A percentile compares a stretch with the other conserved stretches of the same genome.
Evolutionary conservation across 1,140 invertebrate species (phyloP).

Genomic region (Brachionus angularis): DNA sequence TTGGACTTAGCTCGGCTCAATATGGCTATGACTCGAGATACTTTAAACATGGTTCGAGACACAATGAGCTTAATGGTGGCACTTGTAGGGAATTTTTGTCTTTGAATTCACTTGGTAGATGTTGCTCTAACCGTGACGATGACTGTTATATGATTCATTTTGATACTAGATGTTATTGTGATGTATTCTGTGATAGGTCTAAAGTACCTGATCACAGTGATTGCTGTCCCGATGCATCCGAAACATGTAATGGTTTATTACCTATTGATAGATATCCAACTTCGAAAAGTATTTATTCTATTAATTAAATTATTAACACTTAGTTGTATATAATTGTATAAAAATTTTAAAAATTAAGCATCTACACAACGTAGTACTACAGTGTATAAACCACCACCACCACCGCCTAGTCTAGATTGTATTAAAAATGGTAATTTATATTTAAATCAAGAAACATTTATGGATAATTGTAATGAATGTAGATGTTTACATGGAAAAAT

Average conservation of each 20-base stretch:
- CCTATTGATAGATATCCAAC: too few relatives aligned
- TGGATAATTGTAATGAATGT: conserved; percentile 35
- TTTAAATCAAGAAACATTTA: background rate
- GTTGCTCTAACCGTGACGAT: conserved; percentile 59
- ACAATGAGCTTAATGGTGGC: conserved; percentile 18
- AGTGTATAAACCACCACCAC: background rate
- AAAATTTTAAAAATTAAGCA: too few relatives aligned
- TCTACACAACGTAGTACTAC: too few relatives aligned
- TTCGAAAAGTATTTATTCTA: too few relatives aligned
- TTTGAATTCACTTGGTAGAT: conserved; percentile 16
- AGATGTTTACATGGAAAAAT: conserved; percentile 28
- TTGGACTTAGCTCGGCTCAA: too few relatives aligned
- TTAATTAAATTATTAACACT: too few relatives aligned
- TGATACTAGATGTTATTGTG: conserved; percentile 81
- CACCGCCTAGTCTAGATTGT: background rate
- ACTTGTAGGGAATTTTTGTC: conserved; percentile 24
- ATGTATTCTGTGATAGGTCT: conserved; percentile 74
- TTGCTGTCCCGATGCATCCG: conserved; percentile 81
- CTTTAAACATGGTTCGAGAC: background rate
- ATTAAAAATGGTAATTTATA: background rate
- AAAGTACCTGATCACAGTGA: conserved; percentile 61
- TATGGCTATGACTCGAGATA: conserved; percentile 34
- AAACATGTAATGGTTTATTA: too few relatives aligned
- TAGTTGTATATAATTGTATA: too few relatives aligned
- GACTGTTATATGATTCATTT: conserved; percentile 70